These are phyloP conservation scores for Heliconius aoede DNA, from an alignment of 2,888 invertebrate species.

Conservation along the genomic window DNA sequence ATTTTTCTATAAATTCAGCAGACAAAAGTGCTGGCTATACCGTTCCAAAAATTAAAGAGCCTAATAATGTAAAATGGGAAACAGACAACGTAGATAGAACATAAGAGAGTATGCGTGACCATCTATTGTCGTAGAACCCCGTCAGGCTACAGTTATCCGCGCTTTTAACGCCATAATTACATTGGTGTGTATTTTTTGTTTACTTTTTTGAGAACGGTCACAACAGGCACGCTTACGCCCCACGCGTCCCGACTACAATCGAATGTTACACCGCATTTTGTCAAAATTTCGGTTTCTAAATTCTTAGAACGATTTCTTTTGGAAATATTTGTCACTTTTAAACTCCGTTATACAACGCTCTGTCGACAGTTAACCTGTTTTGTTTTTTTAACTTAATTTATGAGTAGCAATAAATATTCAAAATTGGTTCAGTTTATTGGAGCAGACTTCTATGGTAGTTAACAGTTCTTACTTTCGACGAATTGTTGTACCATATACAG, in stretches of 20 bases:
- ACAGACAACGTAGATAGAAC: constrained; percentile 30
- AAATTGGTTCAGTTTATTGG: constrained; percentile 78
- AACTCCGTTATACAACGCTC: constrained; percentile 73
- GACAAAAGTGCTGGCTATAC: constrained; percentile 36
- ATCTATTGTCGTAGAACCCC: constrained; percentile 58
- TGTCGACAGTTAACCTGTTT: constrained; percentile 69
- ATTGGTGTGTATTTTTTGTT: constrained; percentile 75
- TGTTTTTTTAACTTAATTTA: constrained; percentile 64
- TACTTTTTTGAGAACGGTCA: constrained; percentile 73
- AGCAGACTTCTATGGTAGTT: constrained; percentile 78
- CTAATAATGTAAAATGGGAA: constrained; percentile 26
- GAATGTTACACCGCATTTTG: constrained; percentile 75
- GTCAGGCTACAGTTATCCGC: constrained; percentile 75
- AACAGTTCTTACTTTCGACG: constrained; percentile 77
- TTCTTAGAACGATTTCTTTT: constrained; percentile 71
- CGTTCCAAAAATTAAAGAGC: constrained; percentile 28
- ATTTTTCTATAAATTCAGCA: constrained; percentile 3
- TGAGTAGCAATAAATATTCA: constrained; percentile 78
- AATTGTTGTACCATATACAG: constrained; percentile 61
- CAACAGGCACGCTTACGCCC: constrained; percentile 79
- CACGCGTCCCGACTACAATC: constrained; percentile 57
- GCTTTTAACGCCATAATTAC: constrained; percentile 74
- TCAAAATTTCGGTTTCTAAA: constrained; percentile 80
- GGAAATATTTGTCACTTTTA: constrained; percentile 63
- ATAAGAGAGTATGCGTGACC: constrained; percentile 61